phyloP scores from a whole-genome alignment of 2,797 vertebrate genomes.

The Glyptemys insculpta region DNA sequence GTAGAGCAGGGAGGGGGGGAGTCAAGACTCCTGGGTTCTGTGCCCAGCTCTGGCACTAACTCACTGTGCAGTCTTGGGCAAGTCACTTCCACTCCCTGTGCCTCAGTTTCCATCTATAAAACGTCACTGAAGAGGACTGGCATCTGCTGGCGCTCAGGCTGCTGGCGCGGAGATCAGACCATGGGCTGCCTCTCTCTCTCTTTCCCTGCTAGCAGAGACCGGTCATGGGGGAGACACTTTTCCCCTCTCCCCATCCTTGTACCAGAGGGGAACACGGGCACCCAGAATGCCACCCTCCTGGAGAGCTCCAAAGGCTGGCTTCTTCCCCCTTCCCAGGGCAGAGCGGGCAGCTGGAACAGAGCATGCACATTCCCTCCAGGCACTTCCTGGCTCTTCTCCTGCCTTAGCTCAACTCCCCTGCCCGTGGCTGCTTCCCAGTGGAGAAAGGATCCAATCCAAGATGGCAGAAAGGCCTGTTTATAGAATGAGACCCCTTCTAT shows the following conservation, averaged over 20 bases:
- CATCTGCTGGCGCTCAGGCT: neutral
- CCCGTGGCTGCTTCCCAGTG: no score
- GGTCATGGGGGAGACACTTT: neutral
- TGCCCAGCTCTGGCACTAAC: no score
- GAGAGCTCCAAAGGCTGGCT: no score
- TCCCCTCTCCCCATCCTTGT: neutral
- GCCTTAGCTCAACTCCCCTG: no score
- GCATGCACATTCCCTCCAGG: no score
- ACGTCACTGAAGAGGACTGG: neutral
- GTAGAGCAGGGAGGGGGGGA: no score
- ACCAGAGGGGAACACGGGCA: neutral
- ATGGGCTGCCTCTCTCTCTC: neutral
- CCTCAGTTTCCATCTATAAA: neutral
- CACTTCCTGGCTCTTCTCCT: neutral
- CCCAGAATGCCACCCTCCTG: neutral
- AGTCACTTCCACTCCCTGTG: neutral
- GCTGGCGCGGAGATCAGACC: no score
- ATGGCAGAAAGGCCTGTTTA: neutral
- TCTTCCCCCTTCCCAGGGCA: no score
- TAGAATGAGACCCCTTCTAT: neutral
- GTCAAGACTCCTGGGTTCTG: neutral
- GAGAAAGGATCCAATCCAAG: neutral
- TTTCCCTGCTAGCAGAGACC: neutral
- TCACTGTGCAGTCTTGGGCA: neutral
- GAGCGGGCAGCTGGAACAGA: neutral